A percentile compares a stretch with the other conserved stretches of the same genome.
These are phyloP conservation scores for Diuraphis noxia DNA, from an alignment of 1,140 invertebrate species.

Conservation along the genomic window DNA sequence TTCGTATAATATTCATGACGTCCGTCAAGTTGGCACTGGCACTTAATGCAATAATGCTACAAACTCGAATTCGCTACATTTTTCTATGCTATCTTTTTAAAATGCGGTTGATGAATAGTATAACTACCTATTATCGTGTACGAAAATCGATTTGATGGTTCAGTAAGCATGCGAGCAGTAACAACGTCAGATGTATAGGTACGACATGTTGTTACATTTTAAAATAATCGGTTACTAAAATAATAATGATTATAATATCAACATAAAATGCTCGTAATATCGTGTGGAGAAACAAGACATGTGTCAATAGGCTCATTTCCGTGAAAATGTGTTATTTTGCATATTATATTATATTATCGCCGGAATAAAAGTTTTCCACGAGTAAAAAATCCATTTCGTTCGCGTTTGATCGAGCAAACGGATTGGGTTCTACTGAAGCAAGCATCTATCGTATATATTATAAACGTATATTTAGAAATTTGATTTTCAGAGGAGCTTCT, in stretches of 20 bases:
- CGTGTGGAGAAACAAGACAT: not conserved
- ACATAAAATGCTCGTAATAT: not conserved
- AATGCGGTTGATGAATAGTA: too few relatives aligned
- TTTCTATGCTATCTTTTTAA: too few relatives aligned
- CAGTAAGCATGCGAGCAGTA: not conserved
- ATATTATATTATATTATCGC: not conserved
- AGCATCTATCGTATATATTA: not conserved
- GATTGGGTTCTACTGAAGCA: not conserved
- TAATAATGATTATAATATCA: too few relatives aligned
- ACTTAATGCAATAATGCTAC: too few relatives aligned
- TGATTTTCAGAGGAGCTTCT: not conserved
- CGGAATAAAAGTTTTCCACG: not conserved
- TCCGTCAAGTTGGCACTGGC: too few relatives aligned
- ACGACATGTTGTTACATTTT: not conserved
- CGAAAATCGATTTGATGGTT: not conserved
- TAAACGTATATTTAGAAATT: not conserved
- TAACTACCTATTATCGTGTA: not conserved
- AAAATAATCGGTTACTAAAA: not conserved
- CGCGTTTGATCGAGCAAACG: not conserved
- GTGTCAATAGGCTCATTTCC: not conserved
- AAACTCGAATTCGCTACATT: too few relatives aligned
- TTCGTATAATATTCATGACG: too few relatives aligned
- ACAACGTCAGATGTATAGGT: not conserved
- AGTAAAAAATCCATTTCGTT: not conserved
- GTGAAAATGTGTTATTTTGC: not conserved